Conservation (phyloP, 2,113 vertebrate genomes). For the Lynx canadensis region DNA sequence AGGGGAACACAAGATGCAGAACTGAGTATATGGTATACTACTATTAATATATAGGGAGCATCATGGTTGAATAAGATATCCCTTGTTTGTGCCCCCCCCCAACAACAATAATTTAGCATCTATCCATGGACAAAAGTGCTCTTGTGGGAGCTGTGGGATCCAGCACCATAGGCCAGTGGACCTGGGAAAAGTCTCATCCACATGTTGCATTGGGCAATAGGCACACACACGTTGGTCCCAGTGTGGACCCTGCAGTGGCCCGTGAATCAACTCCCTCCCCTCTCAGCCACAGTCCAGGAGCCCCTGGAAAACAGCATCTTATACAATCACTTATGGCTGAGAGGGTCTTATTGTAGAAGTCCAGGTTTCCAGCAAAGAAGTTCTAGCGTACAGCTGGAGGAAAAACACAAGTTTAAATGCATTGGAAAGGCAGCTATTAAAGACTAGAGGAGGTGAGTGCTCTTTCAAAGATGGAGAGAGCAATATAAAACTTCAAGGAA, state of each 20-base stretch:
- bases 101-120: background rate
- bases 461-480: background rate
- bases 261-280: background rate
- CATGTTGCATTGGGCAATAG: background rate
- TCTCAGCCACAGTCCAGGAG: background rate
- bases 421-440: background rate
- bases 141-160: background rate
- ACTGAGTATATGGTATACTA: background rate
- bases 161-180: background rate
- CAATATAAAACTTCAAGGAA: background rate
- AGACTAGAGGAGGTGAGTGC: background rate
- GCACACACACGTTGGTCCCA: background rate
- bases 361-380: background rate
- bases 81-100: background rate
- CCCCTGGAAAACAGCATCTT: background rate
- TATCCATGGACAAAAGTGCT: background rate
- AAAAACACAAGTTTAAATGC: slow-evolving; percentile 8
- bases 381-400: background rate
- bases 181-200: background rate
- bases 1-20: background rate
- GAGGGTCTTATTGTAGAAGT: background rate
- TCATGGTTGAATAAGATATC: background rate
- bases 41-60: background rate
- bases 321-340: background rate
- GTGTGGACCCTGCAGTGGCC: background rate